Conservation (phyloP, 2,113 vertebrate genomes). For the Erythrocebus patas region DNA sequence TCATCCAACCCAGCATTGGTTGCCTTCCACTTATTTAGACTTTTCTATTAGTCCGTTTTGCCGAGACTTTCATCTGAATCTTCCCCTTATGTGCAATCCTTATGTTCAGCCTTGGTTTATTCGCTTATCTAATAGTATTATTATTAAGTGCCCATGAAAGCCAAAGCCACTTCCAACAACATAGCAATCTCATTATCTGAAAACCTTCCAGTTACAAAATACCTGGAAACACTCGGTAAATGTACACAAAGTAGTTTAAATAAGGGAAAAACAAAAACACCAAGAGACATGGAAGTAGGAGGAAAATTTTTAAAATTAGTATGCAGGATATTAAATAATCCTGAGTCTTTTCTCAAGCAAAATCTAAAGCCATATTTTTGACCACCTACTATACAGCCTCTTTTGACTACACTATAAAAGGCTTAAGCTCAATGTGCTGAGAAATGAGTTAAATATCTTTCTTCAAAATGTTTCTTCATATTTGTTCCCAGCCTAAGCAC, state of each 20-base stretch:
- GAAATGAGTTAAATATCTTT: not conserved
- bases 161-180: not conserved
- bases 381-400: not conserved
- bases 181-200: not conserved
- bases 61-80: not conserved
- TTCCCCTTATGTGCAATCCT: not conserved
- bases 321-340: not conserved
- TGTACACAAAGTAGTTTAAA: not conserved
- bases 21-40: not conserved
- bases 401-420: not conserved
- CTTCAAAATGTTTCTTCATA: not conserved
- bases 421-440: not conserved
- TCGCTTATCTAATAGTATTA: not conserved
- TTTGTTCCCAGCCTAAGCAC: not conserved
- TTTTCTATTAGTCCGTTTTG: not conserved
- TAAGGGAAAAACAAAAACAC: not conserved
- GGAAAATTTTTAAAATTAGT: not conserved
- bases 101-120: not conserved
- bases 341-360: not conserved
- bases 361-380: not conserved
- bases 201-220: not conserved
- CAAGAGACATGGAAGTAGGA: not conserved
- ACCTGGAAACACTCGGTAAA: not conserved
- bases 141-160: not conserved
- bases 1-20: rapidly evolving